Conservation (phyloP, 2,888 invertebrate genomes). For the Unio pictorum region DNA sequence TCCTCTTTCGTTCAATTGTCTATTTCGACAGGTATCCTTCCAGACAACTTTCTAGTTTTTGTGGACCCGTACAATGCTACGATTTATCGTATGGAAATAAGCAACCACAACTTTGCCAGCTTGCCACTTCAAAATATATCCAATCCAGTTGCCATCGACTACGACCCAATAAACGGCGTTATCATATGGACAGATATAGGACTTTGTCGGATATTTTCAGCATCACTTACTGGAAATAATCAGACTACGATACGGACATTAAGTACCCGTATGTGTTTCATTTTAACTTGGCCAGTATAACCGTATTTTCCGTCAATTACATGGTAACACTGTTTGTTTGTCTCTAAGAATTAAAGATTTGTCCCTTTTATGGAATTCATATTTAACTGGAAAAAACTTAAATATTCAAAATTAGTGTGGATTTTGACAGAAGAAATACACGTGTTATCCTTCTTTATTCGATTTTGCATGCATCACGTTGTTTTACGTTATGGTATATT, state of each 20-base stretch:
- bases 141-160: conserved; percentile 87
- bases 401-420: too few species aligned
- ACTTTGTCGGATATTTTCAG: conserved; percentile 40
- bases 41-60: conserved; percentile 57
- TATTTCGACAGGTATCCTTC: conserved; percentile 25
- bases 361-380: too few species aligned
- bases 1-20: too few species aligned
- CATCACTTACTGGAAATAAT: conserved; percentile 43
- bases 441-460: too few species aligned
- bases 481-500: too few species aligned
- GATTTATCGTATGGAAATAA: conserved; percentile 85
- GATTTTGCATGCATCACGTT: too few species aligned
- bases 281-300: too few species aligned
- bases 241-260: conserved; percentile 41
- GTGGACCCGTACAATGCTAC: conserved; percentile 74
- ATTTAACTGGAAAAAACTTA: too few species aligned
- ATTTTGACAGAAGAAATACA: too few species aligned
- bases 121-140: conserved; percentile 67
- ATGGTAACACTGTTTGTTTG: too few species aligned
- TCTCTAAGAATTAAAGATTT: too few species aligned
- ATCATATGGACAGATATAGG: conserved; percentile 85
- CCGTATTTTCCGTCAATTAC: too few species aligned
- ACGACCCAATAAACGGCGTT: conserved; percentile 82
- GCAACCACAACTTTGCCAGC: conserved; percentile 67
- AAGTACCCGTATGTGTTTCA: conserved; percentile 24